Base-by-base conservation (phyloP, 2,888 invertebrate genomes). In the Germaria angustata region DNA sequence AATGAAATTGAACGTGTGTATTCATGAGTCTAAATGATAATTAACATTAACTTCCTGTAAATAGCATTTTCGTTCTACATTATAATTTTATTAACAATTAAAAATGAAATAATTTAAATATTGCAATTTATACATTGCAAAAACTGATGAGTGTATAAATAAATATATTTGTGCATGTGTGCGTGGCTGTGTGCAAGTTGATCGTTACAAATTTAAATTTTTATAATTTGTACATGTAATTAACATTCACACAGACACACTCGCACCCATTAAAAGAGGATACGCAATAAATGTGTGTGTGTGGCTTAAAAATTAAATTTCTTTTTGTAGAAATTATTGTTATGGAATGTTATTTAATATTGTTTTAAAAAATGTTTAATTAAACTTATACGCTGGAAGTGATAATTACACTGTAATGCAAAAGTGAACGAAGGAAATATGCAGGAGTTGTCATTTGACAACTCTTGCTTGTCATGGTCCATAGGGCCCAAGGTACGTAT, bases 11-110 rank as follows among this genome's bases (percentile, higher is more conserved):
- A 41, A n/a, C 22, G 44, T 57, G 34, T 36, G 46, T 34, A 3
- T 41, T n/a, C n/a, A n/a, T n/a, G n/a, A n/a, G 15, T n/a, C 22
- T 36, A 59, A 71, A 59, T 39, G n/a, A 39, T 76, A 76, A 68
- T 76, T 76, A 68, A 81, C 57, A 76, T 81, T 76, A 66, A 76
- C 71, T 76, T 76, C 53, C 65, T 76, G 76, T 69, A 73, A 77
- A 78, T 81, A 44, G 11, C 66, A 73, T 72, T 81, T 72, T 77
- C 69, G 32, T 75, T 75, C 68, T 68, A 55, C 63, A 36, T 46
- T 22, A 53, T 61, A 77, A 77, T 73, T 81, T 66, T 69, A 72
- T 78, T 68, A 78, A 71, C 69, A 71, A 55, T 55, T 63, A 55
- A 63, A 78, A 69, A 53, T 46, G 24, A 69, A 78, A 78, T 69